phyloP scores from a whole-genome alignment of 2,797 vertebrate species.

The Sylvilagus floridanus region DNA sequence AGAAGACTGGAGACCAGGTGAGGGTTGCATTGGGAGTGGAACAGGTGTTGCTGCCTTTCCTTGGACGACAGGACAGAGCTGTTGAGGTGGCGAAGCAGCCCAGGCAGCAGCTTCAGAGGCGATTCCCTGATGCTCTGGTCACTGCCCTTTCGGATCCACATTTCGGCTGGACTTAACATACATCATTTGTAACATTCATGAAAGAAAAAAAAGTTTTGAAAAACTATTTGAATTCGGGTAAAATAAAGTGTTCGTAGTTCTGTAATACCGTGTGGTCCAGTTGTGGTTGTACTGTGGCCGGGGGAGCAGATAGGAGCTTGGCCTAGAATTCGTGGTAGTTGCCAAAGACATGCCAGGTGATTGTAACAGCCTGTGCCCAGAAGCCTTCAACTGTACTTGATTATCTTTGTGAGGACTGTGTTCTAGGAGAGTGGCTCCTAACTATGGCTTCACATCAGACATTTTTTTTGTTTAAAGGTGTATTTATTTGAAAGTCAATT shows the following conservation, averaged over 20 bases:
- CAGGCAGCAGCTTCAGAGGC: not conserved
- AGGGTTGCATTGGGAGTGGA: not conserved
- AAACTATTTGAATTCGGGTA: slow-evolving; percentile 33
- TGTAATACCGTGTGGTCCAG: not conserved
- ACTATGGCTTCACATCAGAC: slow-evolving; percentile 29
- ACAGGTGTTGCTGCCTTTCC: not conserved
- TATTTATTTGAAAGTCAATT: too few relatives aligned
- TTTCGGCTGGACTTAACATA: not conserved
- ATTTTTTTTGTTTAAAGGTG: too few relatives aligned
- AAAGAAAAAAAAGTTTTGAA: slow-evolving; percentile 22
- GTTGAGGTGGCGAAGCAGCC: not conserved
- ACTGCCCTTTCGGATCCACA: slow-evolving; percentile 18
- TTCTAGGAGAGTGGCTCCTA: slow-evolving; percentile 43
- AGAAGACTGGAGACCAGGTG: slow-evolving; percentile 25
- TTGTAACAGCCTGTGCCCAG: slow-evolving; percentile 57
- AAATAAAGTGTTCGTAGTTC: slow-evolving; percentile 35
- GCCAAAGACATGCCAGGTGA: slow-evolving; percentile 26
- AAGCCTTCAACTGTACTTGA: slow-evolving; percentile 9
- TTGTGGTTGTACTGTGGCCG: not conserved
- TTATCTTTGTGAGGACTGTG: slow-evolving; percentile 16
- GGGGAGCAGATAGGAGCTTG: slow-evolving; percentile 9
- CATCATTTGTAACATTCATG: slow-evolving; percentile 56
- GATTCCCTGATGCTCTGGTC: not conserved
- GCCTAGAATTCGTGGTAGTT: slow-evolving; percentile 40
- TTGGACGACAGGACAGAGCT: slow-evolving; percentile 6